Evolutionary conservation across 2,888 invertebrate genomes (phyloP), one percentile per base, ranked within the genome.

Genomic region (Drosophila prostipennis): DNA sequence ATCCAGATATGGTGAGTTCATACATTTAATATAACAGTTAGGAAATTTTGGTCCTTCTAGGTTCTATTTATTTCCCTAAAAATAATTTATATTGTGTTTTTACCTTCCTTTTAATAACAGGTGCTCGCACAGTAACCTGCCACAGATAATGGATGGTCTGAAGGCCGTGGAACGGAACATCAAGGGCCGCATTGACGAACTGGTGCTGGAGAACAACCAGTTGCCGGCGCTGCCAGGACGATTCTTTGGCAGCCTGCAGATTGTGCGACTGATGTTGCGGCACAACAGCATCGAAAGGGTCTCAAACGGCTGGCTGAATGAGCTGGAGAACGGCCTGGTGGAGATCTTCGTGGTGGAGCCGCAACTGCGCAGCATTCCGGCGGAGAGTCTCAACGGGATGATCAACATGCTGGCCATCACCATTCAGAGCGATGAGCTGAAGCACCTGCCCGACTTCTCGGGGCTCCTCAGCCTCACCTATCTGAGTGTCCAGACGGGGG

Each of bases 91-190:
- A 2, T 2, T 19, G 19, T 19, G 19, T 19, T 19, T 19, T 19
- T 2, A 1, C 2, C 2, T 19, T 2, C 2, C 2, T 19, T 19
- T 19, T 2, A 19, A 19, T 19, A 19, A 19, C 2, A 19, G 97
- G 97, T 97, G 97, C 91, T 97, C 97, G n/a, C 97, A 97, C 93
- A 96, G 97, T 93, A 97, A 97, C 89, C 92, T 97, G 61, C 94
- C 95, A 6, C 95, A 95, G 89, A 96, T 97, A 14, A 91, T 95
- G 76, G 95, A 95, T 86, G 96, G 96, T 8, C 91, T 97, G 10
- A 95, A 95, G 80, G 94, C 95, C 43, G 93, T 96, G 37, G 92
- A 91, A 53, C 94, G 94, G 53, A 93, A 93, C 69, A 92, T 96
- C 54, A 93, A 93, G 71, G 94, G 94, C 55, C 95, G 96, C 6